These are phyloP conservation scores for Athripsodes cinereus DNA, from an alignment of 2,888 invertebrate species.

Conservation along the genomic window DNA sequence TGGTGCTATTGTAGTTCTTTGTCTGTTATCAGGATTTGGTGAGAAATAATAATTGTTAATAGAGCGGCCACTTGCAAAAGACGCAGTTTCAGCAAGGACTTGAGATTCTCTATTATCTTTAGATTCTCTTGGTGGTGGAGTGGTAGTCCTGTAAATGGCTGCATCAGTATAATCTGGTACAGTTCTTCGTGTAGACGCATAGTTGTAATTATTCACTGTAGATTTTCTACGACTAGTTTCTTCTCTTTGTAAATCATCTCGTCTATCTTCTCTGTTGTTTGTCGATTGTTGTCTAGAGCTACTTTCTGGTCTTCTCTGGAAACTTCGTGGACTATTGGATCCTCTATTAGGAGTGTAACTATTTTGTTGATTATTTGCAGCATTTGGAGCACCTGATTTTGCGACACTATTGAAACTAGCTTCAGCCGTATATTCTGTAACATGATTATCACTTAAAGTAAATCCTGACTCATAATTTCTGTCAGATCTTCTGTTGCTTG, in stretches of 20 bases:
- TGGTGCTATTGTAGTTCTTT: conserved; percentile 13
- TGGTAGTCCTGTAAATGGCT: conserved; percentile 36
- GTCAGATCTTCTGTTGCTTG: conserved; percentile 15
- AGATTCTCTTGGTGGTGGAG: conserved; percentile 39
- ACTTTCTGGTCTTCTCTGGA: conserved; percentile 34
- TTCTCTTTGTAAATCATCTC: conserved; percentile 32
- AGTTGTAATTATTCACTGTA: conserved; percentile 41
- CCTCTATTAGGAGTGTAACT: not conserved
- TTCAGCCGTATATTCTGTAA: conserved; percentile 24
- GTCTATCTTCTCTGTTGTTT: conserved; percentile 33
- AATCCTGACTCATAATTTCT: conserved; percentile 15
- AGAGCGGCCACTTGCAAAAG: conserved; percentile 54
- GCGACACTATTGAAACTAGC: conserved; percentile 27
- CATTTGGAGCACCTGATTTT: conserved; percentile 29
- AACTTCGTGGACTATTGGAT: conserved; percentile 11
- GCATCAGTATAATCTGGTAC: conserved; percentile 38
- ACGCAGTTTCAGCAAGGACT: conserved; percentile 69
- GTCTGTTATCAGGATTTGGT: conserved; percentile 13
- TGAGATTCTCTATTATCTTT: conserved; percentile 57
- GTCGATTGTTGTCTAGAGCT: conserved; percentile 22
- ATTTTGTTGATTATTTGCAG: conserved; percentile 3
- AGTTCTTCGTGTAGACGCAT: conserved; percentile 37
- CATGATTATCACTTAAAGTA: conserved; percentile 18
- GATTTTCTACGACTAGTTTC: conserved; percentile 27
- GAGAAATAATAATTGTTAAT: conserved; percentile 19